Conservation (phyloP, 1,140 invertebrate species). For the Magallana gigas region DNA sequence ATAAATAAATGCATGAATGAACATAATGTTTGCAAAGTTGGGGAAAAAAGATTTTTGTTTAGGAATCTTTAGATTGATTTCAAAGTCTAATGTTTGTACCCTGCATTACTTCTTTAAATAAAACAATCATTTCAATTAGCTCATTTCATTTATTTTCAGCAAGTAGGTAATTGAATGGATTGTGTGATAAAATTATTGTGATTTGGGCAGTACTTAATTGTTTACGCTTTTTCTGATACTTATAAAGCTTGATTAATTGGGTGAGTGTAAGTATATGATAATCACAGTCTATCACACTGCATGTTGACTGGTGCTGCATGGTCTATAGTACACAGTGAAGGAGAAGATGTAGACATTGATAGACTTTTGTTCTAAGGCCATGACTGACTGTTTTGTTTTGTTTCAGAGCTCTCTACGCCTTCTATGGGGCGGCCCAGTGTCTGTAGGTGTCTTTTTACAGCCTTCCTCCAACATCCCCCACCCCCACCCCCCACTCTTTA, state of each 20-base stretch:
- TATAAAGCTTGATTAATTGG: slow-evolving; percentile 11
- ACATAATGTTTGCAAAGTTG: no score
- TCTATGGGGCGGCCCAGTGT: not conserved
- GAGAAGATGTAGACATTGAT: not conserved
- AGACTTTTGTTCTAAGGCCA: not conserved
- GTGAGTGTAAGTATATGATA: not conserved
- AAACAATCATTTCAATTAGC: no score
- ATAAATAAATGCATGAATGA: no score
- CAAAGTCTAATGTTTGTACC: no score
- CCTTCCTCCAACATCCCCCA: not conserved
- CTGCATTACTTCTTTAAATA: no score
- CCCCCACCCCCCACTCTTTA: not conserved
- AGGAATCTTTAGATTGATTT: no score
- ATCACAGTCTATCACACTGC: not conserved
- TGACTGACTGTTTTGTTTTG: not conserved
- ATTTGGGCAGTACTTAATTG: not conserved
- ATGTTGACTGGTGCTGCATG: not conserved
- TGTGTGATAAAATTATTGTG: not conserved
- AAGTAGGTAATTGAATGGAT: not conserved
- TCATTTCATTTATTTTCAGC: not conserved
- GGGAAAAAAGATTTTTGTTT: no score
- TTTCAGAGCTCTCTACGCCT: slow-evolving; percentile 22
- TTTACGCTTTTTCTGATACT: not conserved
- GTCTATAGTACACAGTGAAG: slow-evolving; percentile 3
- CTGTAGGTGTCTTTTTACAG: not conserved